Conservation (phyloP, 2,113 vertebrate species). For the Tringa solitaria region DNA sequence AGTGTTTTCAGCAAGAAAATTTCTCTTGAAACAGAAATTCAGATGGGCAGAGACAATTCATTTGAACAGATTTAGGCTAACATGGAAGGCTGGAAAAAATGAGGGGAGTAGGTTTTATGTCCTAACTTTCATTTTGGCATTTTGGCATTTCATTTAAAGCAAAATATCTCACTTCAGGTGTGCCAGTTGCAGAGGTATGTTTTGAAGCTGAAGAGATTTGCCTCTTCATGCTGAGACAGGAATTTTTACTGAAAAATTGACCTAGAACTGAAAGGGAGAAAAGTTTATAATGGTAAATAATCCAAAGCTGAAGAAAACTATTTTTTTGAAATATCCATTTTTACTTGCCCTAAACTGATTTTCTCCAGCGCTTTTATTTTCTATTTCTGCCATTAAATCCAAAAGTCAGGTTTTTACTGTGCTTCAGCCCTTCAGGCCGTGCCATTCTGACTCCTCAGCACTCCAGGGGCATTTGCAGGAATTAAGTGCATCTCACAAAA, state of each 20-base stretch:
- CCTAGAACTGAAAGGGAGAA: background rate
- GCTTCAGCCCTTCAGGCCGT: background rate
- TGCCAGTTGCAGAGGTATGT: background rate
- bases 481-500: conserved; percentile 28
- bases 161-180: background rate
- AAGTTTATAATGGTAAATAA: conserved; percentile 42
- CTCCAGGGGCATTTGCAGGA: background rate
- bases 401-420: background rate
- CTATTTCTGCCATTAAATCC: conserved; percentile 44
- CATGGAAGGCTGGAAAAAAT: background rate
- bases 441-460: conserved; percentile 40
- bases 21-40: background rate
- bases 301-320: conserved; percentile 15
- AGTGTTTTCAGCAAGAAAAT: background rate
- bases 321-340: conserved; percentile 17
- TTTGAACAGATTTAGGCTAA: background rate
- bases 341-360: conserved; percentile 39
- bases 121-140: background rate
- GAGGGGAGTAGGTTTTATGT: background rate
- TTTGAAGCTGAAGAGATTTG: background rate
- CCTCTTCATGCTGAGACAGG: conserved; percentile 26
- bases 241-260: conserved; percentile 38
- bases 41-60: background rate
- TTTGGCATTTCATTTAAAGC: too few relatives aligned
- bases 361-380: background rate